phyloP scores from a whole-genome alignment of 2,797 vertebrate species.

The Halcyon chelicuti region DNA sequence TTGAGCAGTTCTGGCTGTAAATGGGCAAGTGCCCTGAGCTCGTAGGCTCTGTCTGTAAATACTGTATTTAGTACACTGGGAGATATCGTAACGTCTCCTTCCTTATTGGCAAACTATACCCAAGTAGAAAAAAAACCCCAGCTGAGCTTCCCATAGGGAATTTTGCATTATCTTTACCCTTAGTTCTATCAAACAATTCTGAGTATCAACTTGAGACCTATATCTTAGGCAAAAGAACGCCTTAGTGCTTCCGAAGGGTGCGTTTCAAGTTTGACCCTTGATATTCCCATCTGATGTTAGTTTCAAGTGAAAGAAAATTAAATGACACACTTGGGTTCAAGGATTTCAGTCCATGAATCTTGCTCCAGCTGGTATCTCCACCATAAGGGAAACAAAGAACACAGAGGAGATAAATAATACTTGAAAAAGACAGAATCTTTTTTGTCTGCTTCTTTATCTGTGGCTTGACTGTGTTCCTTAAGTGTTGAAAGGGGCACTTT shows the following conservation, averaged over 20 bases:
- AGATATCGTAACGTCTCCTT: fast-evolving
- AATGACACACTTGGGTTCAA: constrained; percentile 46
- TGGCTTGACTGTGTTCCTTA: constrained; percentile 62
- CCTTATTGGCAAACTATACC: not conserved
- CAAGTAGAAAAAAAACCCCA: fast-evolving
- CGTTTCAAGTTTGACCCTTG: not conserved
- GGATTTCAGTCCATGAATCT: constrained; percentile 55
- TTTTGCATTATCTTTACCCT: not conserved
- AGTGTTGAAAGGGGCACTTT: constrained; percentile 81
- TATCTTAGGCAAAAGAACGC: not conserved
- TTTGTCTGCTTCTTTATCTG: constrained; percentile 64
- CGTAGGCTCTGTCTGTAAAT: not conserved
- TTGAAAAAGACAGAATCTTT: constrained; percentile 55
- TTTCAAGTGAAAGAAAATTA: constrained; percentile 34
- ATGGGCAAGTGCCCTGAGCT: not conserved
- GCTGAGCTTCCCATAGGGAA: not conserved
- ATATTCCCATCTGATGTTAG: not conserved
- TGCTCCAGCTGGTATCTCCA: constrained; percentile 30
- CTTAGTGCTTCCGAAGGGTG: not conserved
- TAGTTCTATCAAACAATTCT: not conserved
- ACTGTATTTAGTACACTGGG: fast-evolving
- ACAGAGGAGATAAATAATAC: constrained; percentile 71
- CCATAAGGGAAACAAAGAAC: constrained; percentile 48
- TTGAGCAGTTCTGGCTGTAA: not conserved
- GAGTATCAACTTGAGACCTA: not conserved